Percentiles rank a stretch among this genome's conserved stretches.
These are phyloP conservation scores for Holacanthus passer DNA, from an alignment of 2,113 vertebrate species.

Conservation along the genomic window DNA sequence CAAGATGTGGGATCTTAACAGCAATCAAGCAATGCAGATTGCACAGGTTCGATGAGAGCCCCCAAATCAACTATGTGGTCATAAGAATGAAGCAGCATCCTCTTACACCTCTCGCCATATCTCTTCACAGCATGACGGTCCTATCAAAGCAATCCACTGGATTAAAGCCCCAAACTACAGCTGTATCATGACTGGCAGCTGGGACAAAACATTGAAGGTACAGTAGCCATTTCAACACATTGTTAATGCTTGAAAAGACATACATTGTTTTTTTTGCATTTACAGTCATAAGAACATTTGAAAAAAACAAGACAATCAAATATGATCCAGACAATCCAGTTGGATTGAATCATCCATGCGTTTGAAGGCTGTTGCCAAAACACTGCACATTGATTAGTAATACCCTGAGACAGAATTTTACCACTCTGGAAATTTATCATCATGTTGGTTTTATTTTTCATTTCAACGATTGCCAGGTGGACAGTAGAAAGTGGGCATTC, in stretches of 20 bases:
- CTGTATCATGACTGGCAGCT: conserved; percentile 98
- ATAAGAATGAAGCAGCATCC: not conserved
- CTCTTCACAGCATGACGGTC: conserved; percentile 91
- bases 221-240: not conserved
- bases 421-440: not conserved
- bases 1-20: conserved; percentile 99
- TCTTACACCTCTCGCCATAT: conserved; percentile 10
- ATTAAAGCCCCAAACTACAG: conserved; percentile 99
- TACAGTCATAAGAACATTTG: not conserved
- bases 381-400: not conserved
- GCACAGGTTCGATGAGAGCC: conserved; percentile 88
- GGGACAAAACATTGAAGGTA: conserved; percentile 99
- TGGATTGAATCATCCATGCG: not conserved
- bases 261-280: not conserved
- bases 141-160: conserved; percentile 97
- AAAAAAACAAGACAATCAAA: not conserved
- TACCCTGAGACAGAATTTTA: too few relatives aligned
- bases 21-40: conserved; percentile 98
- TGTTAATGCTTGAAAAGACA: not conserved
- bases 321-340: not conserved
- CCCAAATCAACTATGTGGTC: not conserved
- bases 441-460: not conserved
- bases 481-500: too few relatives aligned
- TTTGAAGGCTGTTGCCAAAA: not conserved
- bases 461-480: not conserved